Evolutionary conservation across 2,888 invertebrate genomes (phyloP).

Genomic region (Brachypalpus laphriformis): DNA sequence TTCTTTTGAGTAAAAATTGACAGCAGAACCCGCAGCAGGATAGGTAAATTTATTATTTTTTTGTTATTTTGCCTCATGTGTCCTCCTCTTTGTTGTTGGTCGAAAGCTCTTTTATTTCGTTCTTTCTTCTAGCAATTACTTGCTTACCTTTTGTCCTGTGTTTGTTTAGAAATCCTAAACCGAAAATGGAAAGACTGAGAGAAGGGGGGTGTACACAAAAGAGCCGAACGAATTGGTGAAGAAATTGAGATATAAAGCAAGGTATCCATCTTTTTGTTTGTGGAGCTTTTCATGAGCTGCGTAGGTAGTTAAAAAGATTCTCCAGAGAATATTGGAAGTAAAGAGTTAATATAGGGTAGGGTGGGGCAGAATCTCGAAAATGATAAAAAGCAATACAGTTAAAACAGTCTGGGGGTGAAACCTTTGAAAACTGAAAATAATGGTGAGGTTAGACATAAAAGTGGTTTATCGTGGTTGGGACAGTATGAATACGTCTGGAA

Average conservation of each 20-base stretch:
- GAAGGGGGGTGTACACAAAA: not conserved
- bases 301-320: not conserved
- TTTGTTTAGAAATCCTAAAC: conserved; percentile 19
- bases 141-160: conserved; percentile 28
- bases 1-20: conserved; percentile 9
- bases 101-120: not conserved
- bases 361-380: not conserved
- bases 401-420: not conserved
- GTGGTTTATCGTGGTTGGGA: not conserved
- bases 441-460: not conserved
- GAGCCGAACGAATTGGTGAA: not conserved
- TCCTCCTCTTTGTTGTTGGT: not conserved
- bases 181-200: not conserved
- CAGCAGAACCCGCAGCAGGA: conserved; percentile 1
- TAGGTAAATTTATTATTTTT: not conserved
- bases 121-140: conserved; percentile 39
- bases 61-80: not conserved
- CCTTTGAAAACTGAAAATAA: not conserved
- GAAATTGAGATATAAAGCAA: conserved; percentile 19
- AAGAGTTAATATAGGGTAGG: not conserved
- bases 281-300: not conserved
- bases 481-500: not conserved
- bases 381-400: not conserved
- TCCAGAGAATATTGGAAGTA: too few relatives aligned
- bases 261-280: not conserved